Evolutionary conservation across 2,888 invertebrate genomes (phyloP), one percentile per base, ranked within the genome.

Genomic region (Hypercompe scribonia): DNA sequence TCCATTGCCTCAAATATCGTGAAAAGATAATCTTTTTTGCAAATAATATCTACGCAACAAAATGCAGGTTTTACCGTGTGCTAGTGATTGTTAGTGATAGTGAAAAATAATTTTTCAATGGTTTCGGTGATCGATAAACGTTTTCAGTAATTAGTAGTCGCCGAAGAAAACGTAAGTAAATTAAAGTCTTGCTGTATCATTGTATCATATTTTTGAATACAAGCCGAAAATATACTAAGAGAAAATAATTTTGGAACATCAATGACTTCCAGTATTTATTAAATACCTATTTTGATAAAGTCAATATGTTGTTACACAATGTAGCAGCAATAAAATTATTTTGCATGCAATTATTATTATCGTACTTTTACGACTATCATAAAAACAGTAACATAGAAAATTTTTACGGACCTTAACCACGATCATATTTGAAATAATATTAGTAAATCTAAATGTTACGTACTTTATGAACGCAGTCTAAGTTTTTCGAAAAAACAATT

Each of bases 21-120:
- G 88, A 89, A 90, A 89, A 90, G 87, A 89, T 88, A 89, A 87
- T 86, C 87, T 86, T 86, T 89, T 88, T 87, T 87, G 83, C 75
- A 75, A 80, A 86, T 86, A 85, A 87, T 86, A 85, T 82, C 64
- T 72, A 73, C 65, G 81, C 82, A 81, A 81, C 82, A 86, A 88
- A 88, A 89, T 90, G 89, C 89, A 86, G 88, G 84, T 86, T 87
- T 86, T 84, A 73, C 78, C 74, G 76, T 80, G 82, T 82, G 75
- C 72, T 76, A 75, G 78, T 85, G 84, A 73, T 76, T 63, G 78
- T 83, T 79, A 84, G 86, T 82, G 79, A 70, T 76, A 81, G 81
- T 83, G 78, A 75, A 85, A 87, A 84, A 89, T 84, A 84, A 90
- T 90, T 90, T 88, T 76, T 71, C 86, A 90, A 88, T 91, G 89